These are phyloP conservation scores for Rhynchonycteris naso DNA, from an alignment of 2,797 vertebrate genomes.

Conservation along the genomic window DNA sequence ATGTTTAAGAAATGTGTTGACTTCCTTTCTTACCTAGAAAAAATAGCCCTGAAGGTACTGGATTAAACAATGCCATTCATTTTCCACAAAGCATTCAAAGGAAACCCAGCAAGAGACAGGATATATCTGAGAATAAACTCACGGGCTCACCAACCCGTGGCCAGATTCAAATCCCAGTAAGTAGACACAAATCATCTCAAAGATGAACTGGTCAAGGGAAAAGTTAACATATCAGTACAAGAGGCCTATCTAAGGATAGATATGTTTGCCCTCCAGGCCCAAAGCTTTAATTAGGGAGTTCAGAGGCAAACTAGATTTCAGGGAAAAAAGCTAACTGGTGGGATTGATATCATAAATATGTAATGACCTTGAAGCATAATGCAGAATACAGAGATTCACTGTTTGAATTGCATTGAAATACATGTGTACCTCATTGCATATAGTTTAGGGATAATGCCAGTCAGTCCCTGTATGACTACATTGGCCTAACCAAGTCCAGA, in stretches of 20 bases:
- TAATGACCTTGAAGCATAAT: constrained; percentile 53
- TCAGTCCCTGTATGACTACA: background rate
- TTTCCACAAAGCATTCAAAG: constrained; percentile 67
- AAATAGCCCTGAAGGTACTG: constrained; percentile 60
- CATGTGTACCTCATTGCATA: background rate
- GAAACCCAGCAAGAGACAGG: constrained; percentile 66
- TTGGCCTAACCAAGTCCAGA: background rate
- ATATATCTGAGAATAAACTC: constrained; percentile 57
- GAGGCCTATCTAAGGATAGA: background rate
- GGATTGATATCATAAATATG: background rate
- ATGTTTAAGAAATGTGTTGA: constrained; percentile 70
- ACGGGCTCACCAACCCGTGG: background rate
- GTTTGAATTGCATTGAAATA: constrained; percentile 12
- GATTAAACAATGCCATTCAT: constrained; percentile 61
- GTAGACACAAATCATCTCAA: constrained; percentile 26
- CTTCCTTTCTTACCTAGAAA: constrained; percentile 71
- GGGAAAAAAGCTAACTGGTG: background rate
- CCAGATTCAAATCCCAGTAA: constrained; percentile 57
- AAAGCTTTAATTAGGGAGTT: background rate
- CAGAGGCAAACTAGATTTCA: constrained; percentile 35
- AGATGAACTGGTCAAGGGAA: background rate
- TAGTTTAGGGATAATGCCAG: background rate
- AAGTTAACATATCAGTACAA: background rate
- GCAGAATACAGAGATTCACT: background rate
- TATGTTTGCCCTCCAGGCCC: background rate